A percentile compares a stretch with the other conserved stretches of the same genome.
phyloP scores from a whole-genome alignment of 2,113 vertebrate genomes.

The Glaucidium brasilianum region DNA sequence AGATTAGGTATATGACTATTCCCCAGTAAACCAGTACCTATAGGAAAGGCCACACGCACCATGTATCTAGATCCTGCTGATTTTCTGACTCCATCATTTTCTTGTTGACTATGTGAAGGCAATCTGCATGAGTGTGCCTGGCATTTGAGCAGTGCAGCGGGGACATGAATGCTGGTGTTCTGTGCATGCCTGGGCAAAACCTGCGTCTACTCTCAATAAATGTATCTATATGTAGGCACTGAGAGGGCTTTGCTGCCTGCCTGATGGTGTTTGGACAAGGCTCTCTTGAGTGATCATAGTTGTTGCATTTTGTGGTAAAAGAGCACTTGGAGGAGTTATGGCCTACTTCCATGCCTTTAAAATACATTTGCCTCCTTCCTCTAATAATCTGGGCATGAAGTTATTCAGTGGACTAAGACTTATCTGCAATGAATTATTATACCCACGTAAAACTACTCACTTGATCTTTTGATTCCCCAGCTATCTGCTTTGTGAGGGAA shows the following conservation, averaged over 20 bases:
- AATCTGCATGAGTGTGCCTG: neutral
- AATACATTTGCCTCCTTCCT: neutral
- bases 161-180: neutral
- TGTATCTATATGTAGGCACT: neutral
- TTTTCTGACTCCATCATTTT: neutral
- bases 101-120: neutral
- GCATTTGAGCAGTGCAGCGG: neutral
- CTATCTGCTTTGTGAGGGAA: neutral
- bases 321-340: neutral
- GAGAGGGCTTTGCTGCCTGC: neutral
- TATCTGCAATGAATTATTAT: neutral
- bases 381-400: neutral
- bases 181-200: neutral
- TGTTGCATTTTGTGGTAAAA: neutral
- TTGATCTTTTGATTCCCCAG: neutral
- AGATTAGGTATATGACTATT: neutral
- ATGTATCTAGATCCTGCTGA: neutral
- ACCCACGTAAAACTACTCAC: neutral
- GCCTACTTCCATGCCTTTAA: neutral
- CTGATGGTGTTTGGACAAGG: neutral
- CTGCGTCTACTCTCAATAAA: neutral
- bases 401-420: neutral
- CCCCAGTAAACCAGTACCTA: neutral
- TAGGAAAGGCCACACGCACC: neutral
- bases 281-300: neutral